Evolutionary conservation across 2,797 vertebrate species (phyloP), one percentile per base, ranked within the genome.

Genomic region (Columba guinea): DNA sequence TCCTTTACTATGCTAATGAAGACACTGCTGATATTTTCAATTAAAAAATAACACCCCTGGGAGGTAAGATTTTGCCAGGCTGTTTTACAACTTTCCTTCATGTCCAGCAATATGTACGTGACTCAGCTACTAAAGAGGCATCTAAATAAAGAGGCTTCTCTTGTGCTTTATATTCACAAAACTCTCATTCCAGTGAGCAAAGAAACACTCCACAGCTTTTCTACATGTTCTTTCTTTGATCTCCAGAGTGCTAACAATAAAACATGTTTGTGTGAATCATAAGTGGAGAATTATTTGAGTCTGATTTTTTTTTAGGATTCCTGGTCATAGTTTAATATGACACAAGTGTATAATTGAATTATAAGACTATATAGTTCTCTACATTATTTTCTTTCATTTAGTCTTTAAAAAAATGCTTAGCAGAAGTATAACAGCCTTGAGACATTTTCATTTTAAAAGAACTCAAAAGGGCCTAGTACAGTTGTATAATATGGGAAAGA

Each of bases 121-220:
- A 97, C 95, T 94, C 89, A 94, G 94, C 92, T 97, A 94, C 96
- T 95, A 96, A 97, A 95, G 58, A 97, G 94, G 92, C 84, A 91
- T 93, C 95, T 91, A 94, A 95, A 96, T 95, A 97, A 96, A 97
- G 93, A 95, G 92, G 58, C 87, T 95, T 95, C 89, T 95, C 92
- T 97, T 91, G 78, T 87, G 93, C 94, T 97, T 95, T 97, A 90
- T 95, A 49, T 34, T 95, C 88, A 94, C 92, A 87, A 85, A 96
- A 91, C 93, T 93, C 95, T 90, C 93, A 71, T 95, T 95, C 88
- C 71, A 78, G 39, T 34, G 41, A 69, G 92, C 78, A 92, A 93
- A 95, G 96, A 93, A 97, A 92, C 62, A 87, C 71, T 95, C 78
- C 59, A 27, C 82, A 90, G 93, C 89, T 96, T 96, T 95, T 94